phyloP scores from a whole-genome alignment of 64 coral and sea anemone species.

The Pocillopora damicornis region DNA sequence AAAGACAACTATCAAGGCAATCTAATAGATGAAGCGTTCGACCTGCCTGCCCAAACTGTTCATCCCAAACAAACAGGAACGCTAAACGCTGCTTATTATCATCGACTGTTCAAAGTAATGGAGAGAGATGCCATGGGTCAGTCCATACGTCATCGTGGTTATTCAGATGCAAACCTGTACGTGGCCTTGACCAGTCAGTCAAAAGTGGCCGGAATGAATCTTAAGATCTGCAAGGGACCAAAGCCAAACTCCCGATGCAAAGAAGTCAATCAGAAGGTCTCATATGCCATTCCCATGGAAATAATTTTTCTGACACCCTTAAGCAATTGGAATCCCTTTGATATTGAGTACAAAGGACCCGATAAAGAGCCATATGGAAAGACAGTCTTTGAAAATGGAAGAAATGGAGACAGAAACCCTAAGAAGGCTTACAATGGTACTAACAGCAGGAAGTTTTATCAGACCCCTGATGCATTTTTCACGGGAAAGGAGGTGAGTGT shows the following conservation, averaged over 20 bases:
- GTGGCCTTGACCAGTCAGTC: constrained; percentile 71
- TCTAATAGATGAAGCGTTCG: constrained; percentile 59
- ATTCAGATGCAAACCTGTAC: constrained; percentile 60
- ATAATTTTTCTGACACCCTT: constrained; percentile 71
- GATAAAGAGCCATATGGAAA: constrained; percentile 14
- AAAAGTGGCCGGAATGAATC: constrained; percentile 49
- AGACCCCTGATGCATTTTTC: constrained; percentile 72
- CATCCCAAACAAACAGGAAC: constrained; percentile 37
- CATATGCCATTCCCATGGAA: constrained; percentile 68
- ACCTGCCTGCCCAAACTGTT: constrained; percentile 37
- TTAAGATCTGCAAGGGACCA: constrained; percentile 27
- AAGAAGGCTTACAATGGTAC: constrained; percentile 73
- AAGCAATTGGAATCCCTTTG: constrained; percentile 65
- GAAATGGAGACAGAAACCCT: constrained; percentile 54
- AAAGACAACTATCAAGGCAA: constrained; percentile 65
- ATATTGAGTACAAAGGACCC: constrained; percentile 62
- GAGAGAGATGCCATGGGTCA: constrained; percentile 50
- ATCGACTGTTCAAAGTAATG: constrained; percentile 54
- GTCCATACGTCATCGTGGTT: constrained; percentile 52
- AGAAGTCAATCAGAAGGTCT: constrained; percentile 37
- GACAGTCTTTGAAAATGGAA: constrained; percentile 38
- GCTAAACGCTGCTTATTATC: constrained; percentile 58
- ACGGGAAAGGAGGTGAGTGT: constrained; percentile 52
- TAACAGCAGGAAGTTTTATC: constrained; percentile 70
- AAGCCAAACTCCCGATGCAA: neutral